phyloP scores from a whole-genome alignment of 92 coral and sea anemone genomes.

The Umimayanthus kanabou region DNA sequence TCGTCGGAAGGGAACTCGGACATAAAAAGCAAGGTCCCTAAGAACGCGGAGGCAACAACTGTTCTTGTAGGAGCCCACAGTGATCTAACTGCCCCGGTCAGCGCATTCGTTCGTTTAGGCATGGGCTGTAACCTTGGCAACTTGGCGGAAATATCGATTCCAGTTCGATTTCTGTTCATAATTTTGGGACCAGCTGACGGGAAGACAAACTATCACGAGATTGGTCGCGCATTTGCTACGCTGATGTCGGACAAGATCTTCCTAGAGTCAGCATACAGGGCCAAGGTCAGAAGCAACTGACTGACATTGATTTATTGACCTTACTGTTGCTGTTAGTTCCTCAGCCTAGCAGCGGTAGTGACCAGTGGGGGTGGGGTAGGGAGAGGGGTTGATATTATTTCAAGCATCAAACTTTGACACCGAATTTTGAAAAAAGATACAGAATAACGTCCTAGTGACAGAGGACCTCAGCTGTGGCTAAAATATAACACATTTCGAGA shows the following conservation, averaged over 20 bases:
- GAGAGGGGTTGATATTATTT: no score
- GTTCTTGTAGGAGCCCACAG: slow-evolving; percentile 86
- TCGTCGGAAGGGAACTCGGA: slow-evolving; percentile 49
- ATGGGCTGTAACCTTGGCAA: slow-evolving; percentile 86
- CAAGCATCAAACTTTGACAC: no score
- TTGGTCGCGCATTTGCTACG: slow-evolving; percentile 90
- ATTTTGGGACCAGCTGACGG: slow-evolving; percentile 80
- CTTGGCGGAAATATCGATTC: slow-evolving; percentile 87
- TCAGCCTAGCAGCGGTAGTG: neutral
- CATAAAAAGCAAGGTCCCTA: slow-evolving; percentile 68
- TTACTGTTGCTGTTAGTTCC: neutral
- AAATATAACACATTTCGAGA: no score
- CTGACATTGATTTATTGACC: neutral
- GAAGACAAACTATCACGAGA: slow-evolving; percentile 72
- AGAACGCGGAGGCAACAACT: slow-evolving; percentile 89
- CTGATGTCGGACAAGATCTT: slow-evolving; percentile 91
- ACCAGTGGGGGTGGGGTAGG: neutral
- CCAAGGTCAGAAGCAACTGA: slow-evolving; percentile 57
- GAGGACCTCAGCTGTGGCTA: no score
- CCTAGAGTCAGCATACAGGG: slow-evolving; percentile 75
- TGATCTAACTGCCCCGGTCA: slow-evolving; percentile 58
- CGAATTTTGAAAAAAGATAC: no score
- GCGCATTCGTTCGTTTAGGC: slow-evolving; percentile 87
- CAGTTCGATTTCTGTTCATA: slow-evolving; percentile 87
- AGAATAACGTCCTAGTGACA: no score